Percentiles rank a stretch among this genome's conserved stretches.
Conservation (phyloP, 2,113 vertebrate species). For the Indicator indicator region DNA sequence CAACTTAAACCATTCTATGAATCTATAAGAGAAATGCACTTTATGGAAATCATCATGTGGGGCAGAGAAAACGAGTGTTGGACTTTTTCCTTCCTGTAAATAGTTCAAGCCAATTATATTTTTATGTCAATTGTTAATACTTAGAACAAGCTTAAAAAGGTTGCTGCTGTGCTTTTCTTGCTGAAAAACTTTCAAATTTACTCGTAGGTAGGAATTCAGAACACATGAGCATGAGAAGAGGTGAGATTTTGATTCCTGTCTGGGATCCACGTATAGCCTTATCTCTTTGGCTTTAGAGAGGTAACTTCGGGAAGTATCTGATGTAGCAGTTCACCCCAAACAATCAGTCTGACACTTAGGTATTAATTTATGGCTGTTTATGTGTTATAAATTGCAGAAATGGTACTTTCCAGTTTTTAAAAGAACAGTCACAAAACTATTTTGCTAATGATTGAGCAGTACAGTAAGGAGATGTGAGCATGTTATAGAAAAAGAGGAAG, state of each 20-base stretch:
- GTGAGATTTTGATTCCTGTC: not conserved
- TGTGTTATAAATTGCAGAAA: not conserved
- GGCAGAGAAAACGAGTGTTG: not conserved
- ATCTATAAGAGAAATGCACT: not conserved
- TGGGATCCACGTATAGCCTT: not conserved
- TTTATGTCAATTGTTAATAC: not conserved
- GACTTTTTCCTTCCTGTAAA: fast-evolving
- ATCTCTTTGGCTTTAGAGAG: not conserved
- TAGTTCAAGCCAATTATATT: not conserved
- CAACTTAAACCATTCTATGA: no score
- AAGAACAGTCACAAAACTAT: not conserved
- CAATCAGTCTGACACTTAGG: not conserved
- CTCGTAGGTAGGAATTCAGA: not conserved
- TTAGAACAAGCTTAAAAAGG: not conserved
- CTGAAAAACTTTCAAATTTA: not conserved
- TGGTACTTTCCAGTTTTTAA: not conserved
- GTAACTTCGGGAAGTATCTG: not conserved
- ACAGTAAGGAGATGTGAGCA: not conserved
- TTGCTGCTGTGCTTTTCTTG: not conserved
- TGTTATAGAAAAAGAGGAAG: not conserved
- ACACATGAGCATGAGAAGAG: not conserved
- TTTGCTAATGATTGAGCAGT: not conserved
- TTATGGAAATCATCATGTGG: not conserved
- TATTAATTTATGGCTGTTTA: not conserved
- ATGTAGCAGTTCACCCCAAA: not conserved